These are phyloP conservation scores for Cactoblastis cactorum DNA, from an alignment of 2,888 invertebrate species.

Conservation along the genomic window DNA sequence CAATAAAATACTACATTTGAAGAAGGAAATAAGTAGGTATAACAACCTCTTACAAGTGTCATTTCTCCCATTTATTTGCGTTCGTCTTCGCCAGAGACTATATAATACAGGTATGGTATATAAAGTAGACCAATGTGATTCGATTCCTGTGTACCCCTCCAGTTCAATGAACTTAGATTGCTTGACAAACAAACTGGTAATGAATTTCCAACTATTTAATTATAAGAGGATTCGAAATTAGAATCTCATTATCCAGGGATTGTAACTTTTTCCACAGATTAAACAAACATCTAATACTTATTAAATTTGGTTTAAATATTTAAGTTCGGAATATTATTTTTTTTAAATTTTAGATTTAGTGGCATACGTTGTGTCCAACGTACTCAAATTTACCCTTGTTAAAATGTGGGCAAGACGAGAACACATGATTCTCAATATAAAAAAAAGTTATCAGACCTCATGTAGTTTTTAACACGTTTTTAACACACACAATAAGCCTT, in stretches of 20 bases:
- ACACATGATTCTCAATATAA: too few relatives aligned
- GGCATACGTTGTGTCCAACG: too few relatives aligned
- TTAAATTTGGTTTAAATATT: too few relatives aligned
- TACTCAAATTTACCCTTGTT: too few relatives aligned
- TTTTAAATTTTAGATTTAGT: too few relatives aligned
- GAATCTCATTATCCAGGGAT: neutral
- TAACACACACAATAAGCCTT: too few relatives aligned
- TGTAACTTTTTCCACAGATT: neutral
- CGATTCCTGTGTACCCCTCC: conserved; percentile 1
- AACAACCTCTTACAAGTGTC: neutral
- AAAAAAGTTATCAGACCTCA: too few relatives aligned
- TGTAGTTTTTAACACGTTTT: too few relatives aligned
- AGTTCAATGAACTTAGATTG: conserved; percentile 9
- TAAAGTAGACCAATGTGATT: neutral
- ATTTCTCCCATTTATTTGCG: neutral
- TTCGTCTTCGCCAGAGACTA: neutral
- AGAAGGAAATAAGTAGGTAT: too few relatives aligned
- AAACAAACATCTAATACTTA: neutral
- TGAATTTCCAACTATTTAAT: conserved; percentile 5
- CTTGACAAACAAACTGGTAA: conserved; percentile 4
- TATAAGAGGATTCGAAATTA: neutral
- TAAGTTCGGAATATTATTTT: too few relatives aligned
- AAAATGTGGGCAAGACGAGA: too few relatives aligned
- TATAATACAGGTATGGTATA: neutral
- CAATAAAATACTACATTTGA: too few relatives aligned